Conservation (phyloP, 1,140 invertebrate species). For the Phortica variegata region DNA sequence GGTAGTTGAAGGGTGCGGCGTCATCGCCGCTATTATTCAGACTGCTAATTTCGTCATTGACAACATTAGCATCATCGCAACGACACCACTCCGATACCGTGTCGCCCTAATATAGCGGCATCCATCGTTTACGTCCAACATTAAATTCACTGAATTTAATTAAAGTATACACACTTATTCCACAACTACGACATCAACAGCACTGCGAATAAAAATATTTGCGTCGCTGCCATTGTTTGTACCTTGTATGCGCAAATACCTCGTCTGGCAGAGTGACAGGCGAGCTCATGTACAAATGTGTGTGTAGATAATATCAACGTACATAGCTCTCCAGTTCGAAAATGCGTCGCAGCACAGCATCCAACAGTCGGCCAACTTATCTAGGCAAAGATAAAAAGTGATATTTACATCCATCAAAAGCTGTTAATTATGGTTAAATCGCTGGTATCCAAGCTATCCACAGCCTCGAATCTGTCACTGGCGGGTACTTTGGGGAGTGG, state of each 20-base stretch:
- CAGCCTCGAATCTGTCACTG: conserved; percentile 47
- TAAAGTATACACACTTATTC: conserved; percentile 19
- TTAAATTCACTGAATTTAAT: conserved; percentile 31
- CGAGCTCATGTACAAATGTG: conserved; percentile 7
- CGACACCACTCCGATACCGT: conserved; percentile 5
- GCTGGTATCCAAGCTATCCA: conserved; percentile 47
- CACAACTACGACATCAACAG: no score
- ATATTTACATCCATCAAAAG: background rate
- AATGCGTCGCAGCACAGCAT: conserved; percentile 1
- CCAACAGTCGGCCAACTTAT: background rate
- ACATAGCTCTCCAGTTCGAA: conserved; percentile 3
- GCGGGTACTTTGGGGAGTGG: conserved; percentile 37
- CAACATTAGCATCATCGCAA: conserved; percentile 13
- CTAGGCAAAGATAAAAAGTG: background rate
- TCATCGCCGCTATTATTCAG: conserved; percentile 30
- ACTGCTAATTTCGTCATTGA: conserved; percentile 38
- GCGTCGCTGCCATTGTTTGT: conserved; percentile 9
- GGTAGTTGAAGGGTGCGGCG: background rate
- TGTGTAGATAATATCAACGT: background rate
- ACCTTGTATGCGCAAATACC: conserved; percentile 23
- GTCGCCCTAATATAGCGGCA: conserved; percentile 10
- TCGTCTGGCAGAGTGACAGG: conserved; percentile 25
- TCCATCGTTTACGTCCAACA: conserved; percentile 8
- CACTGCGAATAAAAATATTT: conserved; percentile 10
- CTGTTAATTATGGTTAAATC: conserved; percentile 45